Base-by-base conservation (phyloP, 2,113 vertebrate species). In the Poicephalus meyeri region DNA sequence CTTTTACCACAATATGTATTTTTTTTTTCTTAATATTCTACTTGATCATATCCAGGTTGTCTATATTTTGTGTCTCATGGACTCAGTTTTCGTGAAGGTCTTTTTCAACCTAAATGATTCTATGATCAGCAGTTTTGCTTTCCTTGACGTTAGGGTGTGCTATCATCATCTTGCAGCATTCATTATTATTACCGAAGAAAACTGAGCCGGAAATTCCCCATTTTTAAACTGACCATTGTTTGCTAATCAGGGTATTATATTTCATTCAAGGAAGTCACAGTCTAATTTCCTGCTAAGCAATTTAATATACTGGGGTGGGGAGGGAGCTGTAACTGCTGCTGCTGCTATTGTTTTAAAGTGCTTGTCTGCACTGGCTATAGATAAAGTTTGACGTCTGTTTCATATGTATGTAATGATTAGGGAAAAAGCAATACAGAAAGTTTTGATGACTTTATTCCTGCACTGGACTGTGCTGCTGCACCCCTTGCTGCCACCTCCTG, bases 221-320 rank as follows among this genome's bases (percentile, higher is more conserved):
- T 94, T 81, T 70, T 91, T 89, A 93, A 95, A 92, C 71, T 35
- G 31, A 89, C 73, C n/a, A 64, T 78, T 96, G 72, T 95, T 94
- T 95, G 73, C 82, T 92, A 92, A 88, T 94, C 52, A 70, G 72
- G 29, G 39, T 93, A 52, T 92, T 96, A 39, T 73, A 77, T 72
- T 94, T 93, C 19, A 50, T 88, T 72, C 68, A 81, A 89, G 89
- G 49, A 93, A 89, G 76, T 78, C 11, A 35, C 64, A 39, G 46
- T 41, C 73, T 73, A 39, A 80, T 93, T 86, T 95, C 90, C 83
- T 92, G 49, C 52, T 76, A 47, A 91, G 77, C 23, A 35, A 52
- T 88, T 55, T 88, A 6, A 80, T 64, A 29, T 26, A 47, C 4
- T 68, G 39, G 13, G 31, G 14, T 33, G 14, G 42, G 24, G 39